Percentiles rank a stretch among this genome's conserved stretches.
Conservation (phyloP, 2,888 invertebrate species). For the Sclerodermus sp. region DNA sequence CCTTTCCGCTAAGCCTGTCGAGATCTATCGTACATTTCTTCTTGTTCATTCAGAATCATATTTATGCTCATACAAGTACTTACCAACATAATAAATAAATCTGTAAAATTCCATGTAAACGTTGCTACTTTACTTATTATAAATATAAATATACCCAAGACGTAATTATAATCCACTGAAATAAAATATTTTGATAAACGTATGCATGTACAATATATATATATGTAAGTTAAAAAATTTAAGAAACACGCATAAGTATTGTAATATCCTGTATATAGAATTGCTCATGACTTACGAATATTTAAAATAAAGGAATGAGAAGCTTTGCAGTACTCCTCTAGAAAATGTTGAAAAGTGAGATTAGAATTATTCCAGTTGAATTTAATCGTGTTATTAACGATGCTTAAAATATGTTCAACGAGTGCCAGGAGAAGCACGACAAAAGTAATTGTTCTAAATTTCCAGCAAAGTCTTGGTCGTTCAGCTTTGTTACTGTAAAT, state of each 20-base stretch:
- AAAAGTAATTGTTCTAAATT: slow-evolving; percentile 36
- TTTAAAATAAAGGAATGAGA: slow-evolving; percentile 49
- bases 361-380: slow-evolving; percentile 29
- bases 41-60: not conserved
- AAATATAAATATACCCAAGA: slow-evolving; percentile 45
- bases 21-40: slow-evolving; percentile 28
- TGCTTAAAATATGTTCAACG: slow-evolving; percentile 48
- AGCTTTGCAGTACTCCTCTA: slow-evolving; percentile 36
- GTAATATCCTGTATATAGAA: no score
- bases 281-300: slow-evolving; percentile 30
- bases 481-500: slow-evolving; percentile 32
- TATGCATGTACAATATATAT: no score
- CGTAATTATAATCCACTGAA: slow-evolving; percentile 43
- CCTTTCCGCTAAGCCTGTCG: slow-evolving; percentile 64
- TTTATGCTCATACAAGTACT: slow-evolving; percentile 48
- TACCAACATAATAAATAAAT: slow-evolving; percentile 71
- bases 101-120: slow-evolving; percentile 74
- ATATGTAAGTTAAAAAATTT: no score
- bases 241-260: no score
- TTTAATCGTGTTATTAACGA: slow-evolving; percentile 33
- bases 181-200: no score
- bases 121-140: slow-evolving; percentile 66
- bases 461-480: slow-evolving; percentile 41
- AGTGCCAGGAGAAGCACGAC: slow-evolving; percentile 40
- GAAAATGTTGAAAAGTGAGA: slow-evolving; percentile 33